phyloP scores from a whole-genome alignment of 2,797 vertebrate genomes.

The Cuniculus paca region DNA sequence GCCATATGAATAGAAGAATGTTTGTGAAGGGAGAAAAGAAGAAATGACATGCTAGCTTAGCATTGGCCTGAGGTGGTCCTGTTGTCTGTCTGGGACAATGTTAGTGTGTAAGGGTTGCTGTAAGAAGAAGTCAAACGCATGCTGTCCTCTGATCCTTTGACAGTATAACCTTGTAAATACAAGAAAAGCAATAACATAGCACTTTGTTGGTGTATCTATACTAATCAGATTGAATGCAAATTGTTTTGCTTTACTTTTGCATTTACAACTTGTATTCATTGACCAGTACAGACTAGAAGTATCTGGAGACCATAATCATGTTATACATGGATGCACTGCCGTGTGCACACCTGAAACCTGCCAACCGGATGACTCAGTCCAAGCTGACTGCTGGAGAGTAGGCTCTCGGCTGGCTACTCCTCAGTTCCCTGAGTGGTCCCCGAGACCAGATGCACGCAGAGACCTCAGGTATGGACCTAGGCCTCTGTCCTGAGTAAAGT shows the following conservation, averaged over 20 bases:
- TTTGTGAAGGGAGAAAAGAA: neutral
- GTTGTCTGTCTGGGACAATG: neutral
- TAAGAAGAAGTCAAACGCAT: accelerated
- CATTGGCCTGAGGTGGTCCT: neutral
- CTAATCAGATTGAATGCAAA: slow-evolving; percentile 1
- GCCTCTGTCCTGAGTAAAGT: neutral
- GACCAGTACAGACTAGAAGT: neutral
- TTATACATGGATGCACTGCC: neutral
- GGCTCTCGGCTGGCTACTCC: neutral
- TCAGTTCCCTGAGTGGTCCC: neutral
- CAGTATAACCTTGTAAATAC: neutral
- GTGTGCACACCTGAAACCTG: neutral
- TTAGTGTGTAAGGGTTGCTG: neutral
- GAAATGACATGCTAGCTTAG: neutral
- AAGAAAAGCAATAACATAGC: neutral
- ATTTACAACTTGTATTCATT: neutral
- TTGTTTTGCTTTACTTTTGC: slow-evolving; percentile 34
- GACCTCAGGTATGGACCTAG: neutral
- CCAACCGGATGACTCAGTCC: neutral
- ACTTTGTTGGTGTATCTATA: neutral
- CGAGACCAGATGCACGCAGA: neutral
- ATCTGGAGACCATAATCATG: neutral
- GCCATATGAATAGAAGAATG: neutral
- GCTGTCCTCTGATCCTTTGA: neutral
- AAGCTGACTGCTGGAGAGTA: neutral